Base-by-base conservation (phyloP, 2,888 invertebrate species). In the Pyrrhia umbra region DNA sequence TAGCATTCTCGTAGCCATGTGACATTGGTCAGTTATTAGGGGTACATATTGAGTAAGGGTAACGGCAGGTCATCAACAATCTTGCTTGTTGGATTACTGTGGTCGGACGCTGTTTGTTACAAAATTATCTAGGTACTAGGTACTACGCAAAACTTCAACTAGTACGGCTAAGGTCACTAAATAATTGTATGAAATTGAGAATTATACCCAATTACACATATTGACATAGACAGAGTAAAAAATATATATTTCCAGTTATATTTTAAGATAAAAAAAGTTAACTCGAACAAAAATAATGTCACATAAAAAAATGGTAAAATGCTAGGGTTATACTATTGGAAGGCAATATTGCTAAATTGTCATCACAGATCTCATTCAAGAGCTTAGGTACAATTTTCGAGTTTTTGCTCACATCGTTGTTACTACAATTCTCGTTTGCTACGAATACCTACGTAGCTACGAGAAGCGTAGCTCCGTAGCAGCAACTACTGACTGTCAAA, bases 1-100 rank as follows among this genome's bases (percentile, higher is more conserved):
- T 75, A 74, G 66, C 49, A 43, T 18, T 37, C 15, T 9, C 51
- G 45, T 52, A 71, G 30, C 57, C 52, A 47, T 47, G 52, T 30
- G 30, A 21, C 40, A 59, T 55, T 43, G 21, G 64, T 46, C 40
- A 57, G 42, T 50, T 68, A 54, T 37, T 40, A 25, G n/a, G 52
- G 21, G 30, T 42, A 21, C 30, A 13, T 47, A n/a, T 40, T 9
- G 8, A 23, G 16, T 18, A 20, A 51, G 16, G 30, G 30, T 21
- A 25, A 21, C 42, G 13, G 20, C 15, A 30, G 21, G 15, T 34
- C 47, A 30, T 43, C 18, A 20, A 52, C 52, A 30, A 47, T 30
- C 21, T n/a, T 18, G 39, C n/a, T 18, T 23, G 13, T 50, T 15
- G 6, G 6, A 30, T n/a, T 10, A 9, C 3, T 8, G 13, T 10